Base-by-base conservation (phyloP, 1,140 invertebrate genomes). In the Hirudo medicinalis region DNA sequence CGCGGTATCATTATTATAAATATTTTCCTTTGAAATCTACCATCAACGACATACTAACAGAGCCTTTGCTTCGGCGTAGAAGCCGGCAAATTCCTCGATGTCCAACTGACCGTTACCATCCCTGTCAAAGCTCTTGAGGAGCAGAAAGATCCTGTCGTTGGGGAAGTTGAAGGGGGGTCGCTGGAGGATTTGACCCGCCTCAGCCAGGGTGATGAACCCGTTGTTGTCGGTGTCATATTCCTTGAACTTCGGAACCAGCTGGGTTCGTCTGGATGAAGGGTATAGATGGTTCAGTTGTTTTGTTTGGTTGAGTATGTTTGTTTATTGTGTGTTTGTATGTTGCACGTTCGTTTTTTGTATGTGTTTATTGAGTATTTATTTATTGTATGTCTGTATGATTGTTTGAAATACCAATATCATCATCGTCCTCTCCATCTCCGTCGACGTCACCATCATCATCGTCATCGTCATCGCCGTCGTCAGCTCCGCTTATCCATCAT, bases 21-120 rank as follows among this genome's bases (percentile, higher is more conserved):
- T 40, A 6, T 6, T 40, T 40, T 40, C 40, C 20, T 3, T 5
- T 57, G 2, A 57, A 57, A 57, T 57, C 20, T 25, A 57, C 5
- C 2, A 57, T 25, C 54, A 57, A n/a, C 54, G 5, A 5, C 2
- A 63, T 68, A 32, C 73, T 54, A 54, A 74, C 73, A 69, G 60
- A 15, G 73, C 70, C 55, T 74, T 74, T 2, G 73, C 69, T 40
- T 74, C 73, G 29, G 73, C 73, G 25, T 74, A 74, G 66, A 74
- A 74, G 13, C 66, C 70, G 0, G 70, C 73, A 54, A 74, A 74
- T 49, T 74, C 73, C n/a, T 74, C 73, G 49, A 74, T 74, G 66
- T 74, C 73, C 70, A 74, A 40, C 20, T 74, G 71, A 4, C 73
- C 73, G 36, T 74, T 74, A 15, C 73, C 73, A 40, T 74, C 73